Conservation (phyloP, 1,140 invertebrate species). For the Drosophila kohkoa region DNA sequence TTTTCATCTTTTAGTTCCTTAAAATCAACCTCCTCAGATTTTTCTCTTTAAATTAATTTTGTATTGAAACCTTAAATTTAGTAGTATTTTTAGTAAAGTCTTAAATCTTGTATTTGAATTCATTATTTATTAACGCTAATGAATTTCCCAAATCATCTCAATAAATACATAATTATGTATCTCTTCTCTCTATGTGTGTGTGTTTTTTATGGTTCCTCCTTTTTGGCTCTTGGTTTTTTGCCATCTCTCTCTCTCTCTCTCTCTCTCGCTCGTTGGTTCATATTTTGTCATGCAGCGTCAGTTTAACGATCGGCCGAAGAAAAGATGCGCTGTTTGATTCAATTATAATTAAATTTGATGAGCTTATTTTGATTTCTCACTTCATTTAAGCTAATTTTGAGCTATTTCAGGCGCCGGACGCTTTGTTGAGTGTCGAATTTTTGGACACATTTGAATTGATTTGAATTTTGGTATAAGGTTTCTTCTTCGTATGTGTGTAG, state of each 20-base stretch:
- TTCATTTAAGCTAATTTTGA: conserved; percentile 80
- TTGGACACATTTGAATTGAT: conserved; percentile 53
- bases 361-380: conserved; percentile 81
- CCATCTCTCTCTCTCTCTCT: neutral
- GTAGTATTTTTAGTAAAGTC: neutral
- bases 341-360: conserved; percentile 79
- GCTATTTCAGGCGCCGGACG: conserved; percentile 49
- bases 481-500: conserved; percentile 27
- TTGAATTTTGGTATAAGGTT: conserved; percentile 47
- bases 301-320: conserved; percentile 60
- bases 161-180: conserved; percentile 11
- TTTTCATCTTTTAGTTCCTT: too few relatives aligned
- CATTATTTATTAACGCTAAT: neutral
- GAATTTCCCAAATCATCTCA: conserved; percentile 5
- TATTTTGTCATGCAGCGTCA: conserved; percentile 70
- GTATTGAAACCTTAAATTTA: too few relatives aligned
- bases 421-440: conserved; percentile 41
- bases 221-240: neutral
- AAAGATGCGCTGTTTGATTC: conserved; percentile 55
- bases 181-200: neutral
- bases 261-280: conserved; percentile 1
- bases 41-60: too few relatives aligned
- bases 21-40: neutral
- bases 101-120: neutral
- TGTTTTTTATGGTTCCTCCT: conserved; percentile 2